Conservation (phyloP, 2,113 vertebrate species). For the Crypturellus undulatus region DNA sequence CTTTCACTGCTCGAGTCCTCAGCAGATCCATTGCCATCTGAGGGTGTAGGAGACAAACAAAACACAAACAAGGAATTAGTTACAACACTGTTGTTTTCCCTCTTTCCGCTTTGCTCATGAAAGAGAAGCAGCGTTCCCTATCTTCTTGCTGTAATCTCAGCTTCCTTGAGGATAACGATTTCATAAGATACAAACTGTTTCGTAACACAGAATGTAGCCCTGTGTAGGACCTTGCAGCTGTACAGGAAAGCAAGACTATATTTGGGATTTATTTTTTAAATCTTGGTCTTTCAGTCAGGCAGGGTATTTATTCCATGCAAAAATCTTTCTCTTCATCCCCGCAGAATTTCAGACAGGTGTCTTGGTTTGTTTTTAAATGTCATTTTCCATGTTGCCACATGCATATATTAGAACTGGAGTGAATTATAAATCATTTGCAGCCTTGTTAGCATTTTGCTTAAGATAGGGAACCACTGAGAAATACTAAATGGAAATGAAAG, state of each 20-base stretch:
- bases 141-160: background rate
- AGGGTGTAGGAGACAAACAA: background rate
- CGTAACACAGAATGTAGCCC: background rate
- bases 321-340: background rate
- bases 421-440: background rate
- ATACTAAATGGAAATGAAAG: background rate
- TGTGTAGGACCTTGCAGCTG: background rate
- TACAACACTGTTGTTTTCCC: background rate
- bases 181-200: background rate
- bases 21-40: constrained; percentile 73
- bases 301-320: background rate
- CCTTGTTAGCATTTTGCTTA: background rate
- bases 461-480: background rate
- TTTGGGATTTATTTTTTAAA: background rate
- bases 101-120: background rate
- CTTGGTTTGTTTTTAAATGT: background rate
- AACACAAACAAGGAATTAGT: constrained; percentile 60
- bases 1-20: constrained; percentile 57
- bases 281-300: background rate
- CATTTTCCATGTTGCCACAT: background rate
- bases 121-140: background rate
- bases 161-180: background rate
- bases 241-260: background rate
- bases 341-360: background rate
- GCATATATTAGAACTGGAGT: background rate